phyloP scores from a whole-genome alignment of 2,888 invertebrate genomes.

The Eristalinus sepulchralis region DNA sequence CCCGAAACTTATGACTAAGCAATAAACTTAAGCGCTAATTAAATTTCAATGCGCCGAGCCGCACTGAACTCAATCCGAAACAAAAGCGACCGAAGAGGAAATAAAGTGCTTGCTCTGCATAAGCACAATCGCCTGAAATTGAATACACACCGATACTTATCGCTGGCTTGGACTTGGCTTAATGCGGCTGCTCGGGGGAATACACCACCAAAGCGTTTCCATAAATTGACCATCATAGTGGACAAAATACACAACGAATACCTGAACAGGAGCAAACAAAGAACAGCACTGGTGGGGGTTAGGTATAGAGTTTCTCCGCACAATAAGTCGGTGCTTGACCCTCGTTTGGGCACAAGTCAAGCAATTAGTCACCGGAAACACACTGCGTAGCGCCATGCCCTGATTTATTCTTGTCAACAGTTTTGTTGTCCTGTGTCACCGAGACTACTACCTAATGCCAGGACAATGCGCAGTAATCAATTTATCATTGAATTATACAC shows the following conservation, averaged over 20 bases:
- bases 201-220: slow-evolving; percentile 29
- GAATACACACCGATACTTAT: slow-evolving; percentile 5
- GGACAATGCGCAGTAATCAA: slow-evolving; percentile 30
- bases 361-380: slow-evolving; percentile 65
- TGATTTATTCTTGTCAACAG: slow-evolving; percentile 56
- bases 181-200: slow-evolving; percentile 30
- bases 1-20: slow-evolving; percentile 38
- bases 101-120: background rate
- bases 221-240: slow-evolving; percentile 51
- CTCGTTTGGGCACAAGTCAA: slow-evolving; percentile 54
- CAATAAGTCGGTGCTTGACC: slow-evolving; percentile 65
- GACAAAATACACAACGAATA: slow-evolving; percentile 26
- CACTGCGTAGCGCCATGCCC: slow-evolving; percentile 23
- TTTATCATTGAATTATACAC: slow-evolving; percentile 26
- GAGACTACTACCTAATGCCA: background rate
- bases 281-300: background rate
- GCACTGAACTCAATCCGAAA: slow-evolving; percentile 53
- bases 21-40: slow-evolving; percentile 49
- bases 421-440: slow-evolving; percentile 34
- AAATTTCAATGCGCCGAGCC: slow-evolving; percentile 52
- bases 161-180: slow-evolving; percentile 2
- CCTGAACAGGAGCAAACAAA: background rate
- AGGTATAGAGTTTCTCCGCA: background rate
- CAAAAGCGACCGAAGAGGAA: slow-evolving; percentile 14
- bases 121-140: slow-evolving; percentile 38